Evolutionary conservation across 2,888 invertebrate genomes (phyloP), one percentile per base, ranked within the genome.

Genomic region (Hartigia nigra): DNA sequence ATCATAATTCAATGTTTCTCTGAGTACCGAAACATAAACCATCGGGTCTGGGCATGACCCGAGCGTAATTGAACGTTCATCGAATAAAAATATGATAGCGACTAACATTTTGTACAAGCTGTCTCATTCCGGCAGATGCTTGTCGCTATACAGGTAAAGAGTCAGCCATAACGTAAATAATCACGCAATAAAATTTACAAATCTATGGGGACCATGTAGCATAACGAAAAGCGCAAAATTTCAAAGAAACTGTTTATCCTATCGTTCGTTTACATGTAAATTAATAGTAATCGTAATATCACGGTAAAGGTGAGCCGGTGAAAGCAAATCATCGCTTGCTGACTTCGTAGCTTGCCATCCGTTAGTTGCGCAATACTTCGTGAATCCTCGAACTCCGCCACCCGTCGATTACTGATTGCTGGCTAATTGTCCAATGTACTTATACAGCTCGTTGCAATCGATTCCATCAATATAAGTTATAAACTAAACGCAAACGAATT

Each of bases 221-320:
- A 55, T 23, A 55, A 23, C 9, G 23, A 55, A 55, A 55, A 55
- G 55, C 23, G 14, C 55, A 23, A 55, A 55, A 55, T 55, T 55
- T 55, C 23, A 55, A 69, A 69, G 31, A 70, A 39, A 72, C 37
- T 23, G n/a, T 14, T 35, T 35, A 70, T 23, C 75, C 39, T 39
- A 32, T 32, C n/a, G 74, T 78, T 70, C 75, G 75, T n/a, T 35
- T 55, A 55, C 55, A 72, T 32, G 76, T 37, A 74, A 79, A 79
- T 83, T 88, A 89, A 88, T 88, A 85, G 85, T 89, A 88, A 88
- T 88, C 88, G 88, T 89, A 89, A 89, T 88, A 89, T 87, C 87
- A 84, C 85, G 87, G 81, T 86, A 90, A 90, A 90, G 90, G 90
- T 90, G 90, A 90, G 87, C 86, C 87, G 88, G 90, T 90, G 90